Percentiles rank a stretch among this genome's conserved stretches.
Conservation (phyloP, 2,113 vertebrate species). For the Tenebrosternarchus preto region DNA sequence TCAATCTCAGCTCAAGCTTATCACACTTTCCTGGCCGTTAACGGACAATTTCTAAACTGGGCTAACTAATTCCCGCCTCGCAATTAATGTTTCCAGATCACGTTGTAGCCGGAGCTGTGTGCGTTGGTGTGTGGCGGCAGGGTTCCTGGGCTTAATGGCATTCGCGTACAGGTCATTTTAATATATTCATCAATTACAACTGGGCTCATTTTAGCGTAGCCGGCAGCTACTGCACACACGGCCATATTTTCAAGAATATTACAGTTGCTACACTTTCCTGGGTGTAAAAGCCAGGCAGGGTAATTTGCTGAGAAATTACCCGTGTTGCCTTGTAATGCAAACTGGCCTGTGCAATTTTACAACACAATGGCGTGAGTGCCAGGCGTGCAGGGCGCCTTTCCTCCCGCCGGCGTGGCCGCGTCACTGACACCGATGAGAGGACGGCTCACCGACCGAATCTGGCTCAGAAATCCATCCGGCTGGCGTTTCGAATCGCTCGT, state of each 20-base stretch:
- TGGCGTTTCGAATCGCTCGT: neutral
- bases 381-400: conserved; percentile 50
- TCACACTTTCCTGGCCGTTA: conserved; percentile 55
- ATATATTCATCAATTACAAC: conserved; percentile 74
- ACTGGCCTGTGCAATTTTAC: conserved; percentile 58
- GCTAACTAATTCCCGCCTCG: conserved; percentile 64
- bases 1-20: conserved; percentile 61
- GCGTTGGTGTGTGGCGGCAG: conserved; percentile 50
- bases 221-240: conserved; percentile 56
- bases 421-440: neutral
- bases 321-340: conserved; percentile 59
- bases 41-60: conserved; percentile 60
- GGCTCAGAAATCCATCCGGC: neutral
- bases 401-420: conserved; percentile 18
- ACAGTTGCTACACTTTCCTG: conserved; percentile 52
- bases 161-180: conserved; percentile 71
- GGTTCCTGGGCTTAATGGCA: conserved; percentile 61
- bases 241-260: conserved; percentile 63
- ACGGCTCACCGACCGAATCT: too few relatives aligned
- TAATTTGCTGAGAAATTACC: conserved; percentile 72
- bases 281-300: conserved; percentile 60
- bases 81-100: conserved; percentile 65
- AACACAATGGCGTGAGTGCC: conserved; percentile 58
- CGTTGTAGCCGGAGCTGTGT: conserved; percentile 51
- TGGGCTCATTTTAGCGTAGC: conserved; percentile 66